Conservation (phyloP, 2,797 vertebrate genomes). For the Microchirus variegatus region DNA sequence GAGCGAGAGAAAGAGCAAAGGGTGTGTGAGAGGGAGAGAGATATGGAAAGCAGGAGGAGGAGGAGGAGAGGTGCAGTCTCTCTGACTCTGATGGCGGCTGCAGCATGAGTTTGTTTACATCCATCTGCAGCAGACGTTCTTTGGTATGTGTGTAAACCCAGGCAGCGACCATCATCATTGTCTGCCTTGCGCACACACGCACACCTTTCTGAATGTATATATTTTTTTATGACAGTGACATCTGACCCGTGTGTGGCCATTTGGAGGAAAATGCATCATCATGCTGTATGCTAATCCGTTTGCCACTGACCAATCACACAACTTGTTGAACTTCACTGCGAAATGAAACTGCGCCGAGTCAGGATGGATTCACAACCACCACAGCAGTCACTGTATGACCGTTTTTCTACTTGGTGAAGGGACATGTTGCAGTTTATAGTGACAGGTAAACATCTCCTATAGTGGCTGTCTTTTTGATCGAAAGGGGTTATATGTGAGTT, state of each 20-base stretch:
- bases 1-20: background rate
- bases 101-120: conserved; percentile 67
- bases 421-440: background rate
- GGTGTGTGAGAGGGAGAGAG: background rate
- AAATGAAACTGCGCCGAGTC: background rate
- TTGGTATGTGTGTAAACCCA: conserved; percentile 21
- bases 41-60: conserved; percentile 15
- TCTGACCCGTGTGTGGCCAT: conserved; percentile 8
- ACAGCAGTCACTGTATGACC: background rate
- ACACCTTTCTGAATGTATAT: background rate
- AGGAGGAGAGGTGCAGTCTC: conserved; percentile 37
- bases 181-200: background rate
- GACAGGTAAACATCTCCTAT: background rate
- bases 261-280: conserved; percentile 44
- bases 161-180: background rate
- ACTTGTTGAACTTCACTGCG: background rate
- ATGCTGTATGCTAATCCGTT: conserved; percentile 35
- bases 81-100: conserved; percentile 49
- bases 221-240: background rate
- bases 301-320: background rate
- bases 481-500: background rate
- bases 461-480: background rate
- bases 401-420: background rate
- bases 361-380: too few species aligned
- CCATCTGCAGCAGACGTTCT: conserved; percentile 21